These are phyloP conservation scores for Alviniconcha marisindica DNA, from an alignment of 1,140 invertebrate species.

Conservation along the genomic window DNA sequence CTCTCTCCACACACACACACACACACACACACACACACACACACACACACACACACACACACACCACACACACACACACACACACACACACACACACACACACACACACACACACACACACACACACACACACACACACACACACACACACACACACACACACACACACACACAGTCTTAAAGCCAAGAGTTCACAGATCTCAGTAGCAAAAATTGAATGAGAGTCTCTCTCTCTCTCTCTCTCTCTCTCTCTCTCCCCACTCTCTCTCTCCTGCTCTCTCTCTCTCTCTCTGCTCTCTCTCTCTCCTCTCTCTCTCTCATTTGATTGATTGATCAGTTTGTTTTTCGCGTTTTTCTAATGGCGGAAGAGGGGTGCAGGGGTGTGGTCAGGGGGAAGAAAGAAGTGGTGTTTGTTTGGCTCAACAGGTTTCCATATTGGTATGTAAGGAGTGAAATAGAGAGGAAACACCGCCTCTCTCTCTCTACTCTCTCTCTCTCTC, in stretches of 20 bases:
- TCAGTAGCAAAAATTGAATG: not conserved
- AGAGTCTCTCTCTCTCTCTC: not conserved
- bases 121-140: constrained; percentile 19
- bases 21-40: not conserved
- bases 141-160: not conserved
- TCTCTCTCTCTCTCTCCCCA: not conserved
- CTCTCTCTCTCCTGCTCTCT: not conserved
- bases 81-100: not conserved
- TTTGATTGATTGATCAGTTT: not conserved
- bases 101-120: constrained; percentile 10
- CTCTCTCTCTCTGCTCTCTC: not conserved
- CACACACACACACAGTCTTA: not conserved
- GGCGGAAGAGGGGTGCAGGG: no score
- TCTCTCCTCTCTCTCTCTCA: not conserved
- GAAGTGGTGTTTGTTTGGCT: no score
- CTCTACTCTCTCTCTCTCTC: no score
- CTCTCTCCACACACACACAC: not conserved
- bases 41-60: not conserved
- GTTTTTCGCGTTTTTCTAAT: no score
- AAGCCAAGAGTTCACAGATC: not conserved
- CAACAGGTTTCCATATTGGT: no score
- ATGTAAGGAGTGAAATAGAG: no score
- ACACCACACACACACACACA: not conserved
- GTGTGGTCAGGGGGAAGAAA: no score
- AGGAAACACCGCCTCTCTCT: no score